Conservation (phyloP, 1,140 invertebrate genomes). For the Lepidostoma basale region DNA sequence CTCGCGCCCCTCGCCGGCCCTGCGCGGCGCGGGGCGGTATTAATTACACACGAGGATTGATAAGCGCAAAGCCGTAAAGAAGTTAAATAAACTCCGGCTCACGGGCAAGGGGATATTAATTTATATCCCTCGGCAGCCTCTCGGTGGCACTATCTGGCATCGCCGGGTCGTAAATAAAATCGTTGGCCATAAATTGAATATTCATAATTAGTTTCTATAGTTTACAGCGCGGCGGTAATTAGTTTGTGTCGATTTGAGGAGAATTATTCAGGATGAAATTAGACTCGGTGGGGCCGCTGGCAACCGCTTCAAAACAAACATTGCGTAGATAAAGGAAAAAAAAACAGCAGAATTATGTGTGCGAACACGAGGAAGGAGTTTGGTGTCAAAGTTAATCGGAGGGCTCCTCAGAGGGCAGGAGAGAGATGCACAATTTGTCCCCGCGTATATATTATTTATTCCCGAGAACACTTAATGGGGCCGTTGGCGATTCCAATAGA, state of each 20-base stretch:
- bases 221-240: slow-evolving; percentile 43
- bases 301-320: too few relatives aligned
- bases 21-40: slow-evolving; percentile 30
- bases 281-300: background rate
- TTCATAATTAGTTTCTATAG: slow-evolving; percentile 47
- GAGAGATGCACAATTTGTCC: slow-evolving; percentile 20
- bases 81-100: slow-evolving; percentile 39
- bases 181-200: slow-evolving; percentile 45
- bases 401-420: background rate
- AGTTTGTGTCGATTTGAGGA: slow-evolving; percentile 44
- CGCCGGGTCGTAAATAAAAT: slow-evolving; percentile 44
- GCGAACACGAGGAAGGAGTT: too few relatives aligned
- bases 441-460: slow-evolving; percentile 6
- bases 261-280: too few relatives aligned
- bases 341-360: too few relatives aligned
- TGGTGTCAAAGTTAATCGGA: too few relatives aligned
- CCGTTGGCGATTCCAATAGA: slow-evolving; percentile 1
- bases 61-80: slow-evolving; percentile 39
- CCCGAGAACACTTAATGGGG: background rate
- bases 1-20: slow-evolving; percentile 6
- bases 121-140: slow-evolving; percentile 35
- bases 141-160: slow-evolving; percentile 42
- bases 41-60: slow-evolving; percentile 43
- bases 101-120: slow-evolving; percentile 41
- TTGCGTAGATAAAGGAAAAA: too few relatives aligned